Percentiles rank a stretch among this genome's conserved stretches.
Conservation (phyloP, 2,113 vertebrate genomes). For the Gobiocypris rarus region DNA sequence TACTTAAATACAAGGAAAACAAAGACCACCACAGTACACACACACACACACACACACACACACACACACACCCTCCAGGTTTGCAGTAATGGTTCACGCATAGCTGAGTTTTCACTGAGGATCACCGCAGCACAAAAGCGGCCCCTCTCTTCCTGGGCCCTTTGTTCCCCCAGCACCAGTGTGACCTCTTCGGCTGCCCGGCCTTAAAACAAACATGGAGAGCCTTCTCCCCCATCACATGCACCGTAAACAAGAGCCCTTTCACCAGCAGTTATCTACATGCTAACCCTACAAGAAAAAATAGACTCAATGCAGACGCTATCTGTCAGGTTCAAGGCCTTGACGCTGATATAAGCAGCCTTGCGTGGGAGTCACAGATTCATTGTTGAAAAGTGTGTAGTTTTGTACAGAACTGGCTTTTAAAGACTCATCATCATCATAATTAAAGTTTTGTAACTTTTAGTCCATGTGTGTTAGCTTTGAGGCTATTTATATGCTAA, state of each 20-base stretch:
- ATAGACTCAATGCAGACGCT: slow-evolving; percentile 15
- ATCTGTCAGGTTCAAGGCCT: slow-evolving; percentile 41
- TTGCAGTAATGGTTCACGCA: slow-evolving; percentile 82
- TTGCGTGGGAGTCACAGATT: slow-evolving; percentile 11
- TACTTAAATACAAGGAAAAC: slow-evolving; percentile 34
- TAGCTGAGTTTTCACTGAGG: slow-evolving; percentile 85
- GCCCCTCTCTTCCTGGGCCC: slow-evolving; percentile 75
- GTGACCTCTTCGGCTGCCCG: slow-evolving; percentile 74
- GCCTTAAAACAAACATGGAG: slow-evolving; percentile 46
- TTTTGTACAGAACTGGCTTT: neutral
- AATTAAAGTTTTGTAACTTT: neutral
- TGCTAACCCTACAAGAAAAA: slow-evolving; percentile 19
- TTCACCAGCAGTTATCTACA: slow-evolving; percentile 20
- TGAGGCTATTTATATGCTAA: neutral
- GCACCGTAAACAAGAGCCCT: slow-evolving; percentile 32
- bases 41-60: slow-evolving; percentile 17
- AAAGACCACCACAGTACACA: slow-evolving; percentile 20
- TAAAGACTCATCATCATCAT: neutral
- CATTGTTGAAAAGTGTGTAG: slow-evolving; percentile 14
- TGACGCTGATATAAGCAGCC: slow-evolving; percentile 14
- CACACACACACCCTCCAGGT: slow-evolving; percentile 59
- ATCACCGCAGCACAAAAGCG: slow-evolving; percentile 82
- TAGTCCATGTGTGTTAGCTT: neutral
- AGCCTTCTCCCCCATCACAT: slow-evolving; percentile 32
- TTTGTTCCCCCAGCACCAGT: slow-evolving; percentile 31